Evolutionary conservation across 2,797 vertebrate genomes (phyloP).

Genomic region (Dallia pectoralis): DNA sequence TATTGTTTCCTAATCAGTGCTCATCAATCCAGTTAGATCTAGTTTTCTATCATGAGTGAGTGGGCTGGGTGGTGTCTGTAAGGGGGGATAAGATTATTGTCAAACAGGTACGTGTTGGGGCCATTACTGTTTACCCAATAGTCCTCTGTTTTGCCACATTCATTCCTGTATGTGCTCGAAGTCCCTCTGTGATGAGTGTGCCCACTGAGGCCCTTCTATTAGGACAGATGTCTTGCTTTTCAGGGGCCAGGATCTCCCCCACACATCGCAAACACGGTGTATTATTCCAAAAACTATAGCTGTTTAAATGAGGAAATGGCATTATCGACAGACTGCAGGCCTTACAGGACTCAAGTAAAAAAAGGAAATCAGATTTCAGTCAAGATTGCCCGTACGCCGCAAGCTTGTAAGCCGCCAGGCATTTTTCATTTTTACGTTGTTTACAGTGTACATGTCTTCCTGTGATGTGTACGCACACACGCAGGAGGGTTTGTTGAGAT

Average conservation of each 20-base stretch:
- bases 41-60: not conserved
- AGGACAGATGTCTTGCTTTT: not conserved
- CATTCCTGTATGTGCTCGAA: slow-evolving; percentile 10
- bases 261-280: no score
- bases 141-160: slow-evolving; percentile 33
- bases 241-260: no score
- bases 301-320: no score
- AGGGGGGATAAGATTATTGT: no score
- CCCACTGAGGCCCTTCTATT: not conserved
- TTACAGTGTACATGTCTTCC: not conserved
- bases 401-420: not conserved
- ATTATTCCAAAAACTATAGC: no score
- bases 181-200: not conserved
- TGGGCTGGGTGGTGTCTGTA: not conserved
- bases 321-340: no score
- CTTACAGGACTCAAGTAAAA: no score
- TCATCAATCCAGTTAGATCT: not conserved
- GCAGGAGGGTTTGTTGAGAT: not conserved
- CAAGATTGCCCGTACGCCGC: not conserved
- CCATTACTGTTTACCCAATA: slow-evolving; percentile 22
- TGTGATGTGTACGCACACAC: not conserved
- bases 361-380: not conserved
- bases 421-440: not conserved
- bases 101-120: not conserved
- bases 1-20: no score